A percentile compares a stretch with the other conserved stretches of the same genome.
phyloP scores from a whole-genome alignment of 2,888 invertebrate genomes.

The Ochropleura leucogaster region DNA sequence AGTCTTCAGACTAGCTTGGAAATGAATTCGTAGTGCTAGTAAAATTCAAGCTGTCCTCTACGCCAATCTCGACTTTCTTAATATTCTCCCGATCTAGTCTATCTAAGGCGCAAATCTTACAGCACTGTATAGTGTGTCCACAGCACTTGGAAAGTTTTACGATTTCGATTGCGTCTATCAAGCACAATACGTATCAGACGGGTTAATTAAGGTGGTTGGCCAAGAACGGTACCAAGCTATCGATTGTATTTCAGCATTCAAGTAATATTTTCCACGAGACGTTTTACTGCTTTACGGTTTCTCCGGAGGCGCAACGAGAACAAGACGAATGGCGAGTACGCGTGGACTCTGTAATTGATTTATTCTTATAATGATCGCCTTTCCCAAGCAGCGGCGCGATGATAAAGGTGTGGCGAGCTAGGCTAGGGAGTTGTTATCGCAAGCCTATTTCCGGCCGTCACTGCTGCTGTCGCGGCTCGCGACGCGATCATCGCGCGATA shows the following conservation, averaged over 20 bases:
- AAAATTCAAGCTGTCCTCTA: neutral
- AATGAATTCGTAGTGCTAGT: neutral
- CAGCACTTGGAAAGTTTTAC: slow-evolving; percentile 72
- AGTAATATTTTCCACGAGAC: slow-evolving; percentile 67
- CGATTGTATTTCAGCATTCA: slow-evolving; percentile 67
- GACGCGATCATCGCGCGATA: slow-evolving; percentile 88
- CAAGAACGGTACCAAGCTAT: slow-evolving; percentile 65
- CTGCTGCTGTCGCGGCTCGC: slow-evolving; percentile 79
- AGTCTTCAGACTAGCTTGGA: neutral
- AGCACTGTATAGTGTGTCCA: slow-evolving; percentile 50
- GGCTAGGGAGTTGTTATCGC: slow-evolving; percentile 88
- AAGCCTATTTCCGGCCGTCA: slow-evolving; percentile 90
- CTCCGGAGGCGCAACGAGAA: slow-evolving; percentile 68
- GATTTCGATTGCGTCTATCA: slow-evolving; percentile 73
- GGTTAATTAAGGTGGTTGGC: slow-evolving; percentile 75
- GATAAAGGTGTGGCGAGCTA: slow-evolving; percentile 85
- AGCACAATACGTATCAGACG: slow-evolving; percentile 72
- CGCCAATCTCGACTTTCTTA: neutral
- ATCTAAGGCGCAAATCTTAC: slow-evolving; percentile 22
- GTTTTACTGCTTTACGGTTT: slow-evolving; percentile 76
- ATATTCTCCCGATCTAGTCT: slow-evolving; percentile 7
- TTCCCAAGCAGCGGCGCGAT: slow-evolving; percentile 84
- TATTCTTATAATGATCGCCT: slow-evolving; percentile 88
- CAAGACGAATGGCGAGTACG: slow-evolving; percentile 72
- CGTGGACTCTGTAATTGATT: slow-evolving; percentile 82